Evolutionary conservation across 2,113 vertebrate species (phyloP), one percentile per base, ranked within the genome.

Genomic region (Vireo altiloquus): DNA sequence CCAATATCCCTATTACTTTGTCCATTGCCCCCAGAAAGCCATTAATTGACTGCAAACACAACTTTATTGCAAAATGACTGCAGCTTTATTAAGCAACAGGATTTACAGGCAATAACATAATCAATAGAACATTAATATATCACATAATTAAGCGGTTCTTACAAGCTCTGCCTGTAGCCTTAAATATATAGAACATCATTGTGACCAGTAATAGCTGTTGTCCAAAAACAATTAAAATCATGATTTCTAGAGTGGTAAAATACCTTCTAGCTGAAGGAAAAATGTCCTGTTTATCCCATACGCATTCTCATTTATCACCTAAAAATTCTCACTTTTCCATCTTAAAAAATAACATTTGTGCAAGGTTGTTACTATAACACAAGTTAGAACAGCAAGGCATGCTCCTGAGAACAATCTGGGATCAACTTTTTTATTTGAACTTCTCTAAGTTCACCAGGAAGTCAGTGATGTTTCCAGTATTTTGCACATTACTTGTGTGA

Each of bases 61-160:
- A 94, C 93, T 97, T 97, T 96, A 97, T 94, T 97, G 94, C 95
- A 87, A 97, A 98, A 96, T 92, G 88, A 96, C 92, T 97, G 83
- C 70, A 97, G 93, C 82, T 98, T 98, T 98, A 98, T 98, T 98
- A 98, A 97, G 92, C 94, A 97, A 96, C 76, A 92, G 92, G 82
- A 97, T 97, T 98, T 98, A 96, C 96, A 97, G 87, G 97, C 97
- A 97, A 97, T 97, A 98, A 97, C 90, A 97, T 96, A 97, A 98
- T 98, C 98, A 97, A 98, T 98, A 97, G 94, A 97, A 96, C 96
- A 97, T 96, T 97, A 98, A 98, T 97, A 97, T 91, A 93, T 95
- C 94, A 97, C 96, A 88, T 96, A 97, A 98, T 98, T 98, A 97
- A 97, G 91, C 82, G 95, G 94, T 90, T 95, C 86, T 95, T 97